Percentiles rank a stretch among this genome's conserved stretches.
phyloP scores from a whole-genome alignment of 2,888 invertebrate species.

The Steinernema hermaphroditum region DNA sequence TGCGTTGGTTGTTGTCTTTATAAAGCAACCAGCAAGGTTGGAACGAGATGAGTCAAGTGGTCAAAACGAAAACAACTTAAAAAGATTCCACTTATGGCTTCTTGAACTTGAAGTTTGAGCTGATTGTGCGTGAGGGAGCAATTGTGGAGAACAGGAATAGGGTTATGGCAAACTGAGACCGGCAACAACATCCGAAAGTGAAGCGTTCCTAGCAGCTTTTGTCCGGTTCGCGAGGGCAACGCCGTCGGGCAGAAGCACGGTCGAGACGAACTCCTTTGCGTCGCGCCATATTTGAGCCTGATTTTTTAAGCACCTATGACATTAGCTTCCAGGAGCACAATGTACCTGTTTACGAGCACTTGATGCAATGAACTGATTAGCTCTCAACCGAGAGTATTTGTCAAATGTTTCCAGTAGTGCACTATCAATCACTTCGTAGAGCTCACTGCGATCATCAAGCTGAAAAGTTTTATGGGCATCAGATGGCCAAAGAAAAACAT shows the following conservation, averaged over 20 bases:
- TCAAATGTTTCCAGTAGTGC: slow-evolving; percentile 64
- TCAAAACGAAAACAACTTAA: slow-evolving; percentile 21
- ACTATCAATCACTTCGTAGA: slow-evolving; percentile 59
- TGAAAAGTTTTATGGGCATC: slow-evolving; percentile 33
- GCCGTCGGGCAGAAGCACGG: slow-evolving; percentile 56
- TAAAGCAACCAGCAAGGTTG: slow-evolving; percentile 10
- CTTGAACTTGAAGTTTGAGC: slow-evolving; percentile 16
- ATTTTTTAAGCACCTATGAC: not conserved
- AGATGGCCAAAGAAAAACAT: not conserved
- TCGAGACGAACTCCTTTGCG: slow-evolving; percentile 60
- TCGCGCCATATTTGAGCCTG: slow-evolving; percentile 62
- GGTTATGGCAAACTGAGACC: slow-evolving; percentile 25
- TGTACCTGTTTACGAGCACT: slow-evolving; percentile 58
- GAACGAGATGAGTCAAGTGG: slow-evolving; percentile 23
- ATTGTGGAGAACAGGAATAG: not conserved
- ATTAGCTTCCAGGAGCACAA: not conserved
- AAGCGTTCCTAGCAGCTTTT: slow-evolving; percentile 14
- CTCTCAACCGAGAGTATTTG: slow-evolving; percentile 55
- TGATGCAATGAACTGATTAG: slow-evolving; percentile 60
- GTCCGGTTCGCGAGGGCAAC: slow-evolving; percentile 54
- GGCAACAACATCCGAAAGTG: not conserved
- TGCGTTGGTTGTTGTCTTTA: not conserved
- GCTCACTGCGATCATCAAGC: slow-evolving; percentile 54
- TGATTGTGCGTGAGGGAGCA: not conserved
- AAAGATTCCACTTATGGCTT: slow-evolving; percentile 6